A percentile compares a stretch with the other conserved stretches of the same genome.
These are phyloP conservation scores for Crocidura indochinensis DNA, from an alignment of 2,797 vertebrate species.

Conservation along the genomic window DNA sequence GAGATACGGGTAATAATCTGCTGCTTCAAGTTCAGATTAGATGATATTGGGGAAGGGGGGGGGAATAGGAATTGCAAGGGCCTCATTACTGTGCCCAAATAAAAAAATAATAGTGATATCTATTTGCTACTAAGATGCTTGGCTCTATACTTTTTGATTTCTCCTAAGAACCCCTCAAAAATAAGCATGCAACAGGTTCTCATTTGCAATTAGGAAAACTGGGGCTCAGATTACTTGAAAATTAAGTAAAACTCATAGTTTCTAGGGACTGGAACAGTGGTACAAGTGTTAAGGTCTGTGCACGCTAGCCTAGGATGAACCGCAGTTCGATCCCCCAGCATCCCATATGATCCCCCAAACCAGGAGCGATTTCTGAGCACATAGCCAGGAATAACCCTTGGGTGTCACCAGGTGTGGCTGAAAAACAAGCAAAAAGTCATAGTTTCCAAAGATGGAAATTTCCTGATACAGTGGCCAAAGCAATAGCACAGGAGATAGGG, in stretches of 20 bases:
- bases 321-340: too few relatives aligned
- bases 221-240: constrained; percentile 33
- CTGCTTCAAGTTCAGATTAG: neutral
- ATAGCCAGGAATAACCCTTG: too few relatives aligned
- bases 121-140: neutral
- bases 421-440: too few relatives aligned
- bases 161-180: neutral
- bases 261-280: too few relatives aligned
- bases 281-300: too few relatives aligned
- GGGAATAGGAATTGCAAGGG: neutral
- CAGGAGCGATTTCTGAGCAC: too few relatives aligned
- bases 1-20: neutral
- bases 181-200: neutral
- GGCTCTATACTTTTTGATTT: neutral
- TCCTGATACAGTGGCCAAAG: neutral
- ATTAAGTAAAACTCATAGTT: constrained; percentile 20
- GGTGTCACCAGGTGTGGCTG: too few relatives aligned
- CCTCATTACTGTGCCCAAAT: neutral
- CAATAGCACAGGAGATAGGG: too few relatives aligned
- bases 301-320: too few relatives aligned
- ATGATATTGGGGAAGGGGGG: constrained; percentile 12
- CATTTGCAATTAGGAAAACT: neutral
- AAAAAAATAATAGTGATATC: neutral
- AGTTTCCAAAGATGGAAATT: neutral
- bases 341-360: too few relatives aligned